Evolutionary conservation across 1,140 invertebrate genomes (phyloP).

Genomic region (Melitaea cinxia): DNA sequence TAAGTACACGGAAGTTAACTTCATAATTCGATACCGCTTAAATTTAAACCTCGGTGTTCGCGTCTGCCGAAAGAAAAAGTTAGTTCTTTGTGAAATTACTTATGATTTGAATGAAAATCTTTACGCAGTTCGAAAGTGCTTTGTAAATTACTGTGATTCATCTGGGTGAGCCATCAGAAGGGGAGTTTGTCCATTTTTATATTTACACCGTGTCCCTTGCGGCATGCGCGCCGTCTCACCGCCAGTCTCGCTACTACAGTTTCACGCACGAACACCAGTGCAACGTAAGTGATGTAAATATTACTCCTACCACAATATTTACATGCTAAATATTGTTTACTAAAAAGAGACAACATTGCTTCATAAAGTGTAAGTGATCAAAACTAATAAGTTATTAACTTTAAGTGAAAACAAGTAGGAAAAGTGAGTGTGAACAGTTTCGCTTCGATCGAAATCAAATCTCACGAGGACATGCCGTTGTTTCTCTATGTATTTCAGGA

Average conservation of each 20-base stretch:
- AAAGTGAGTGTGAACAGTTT: slow-evolving; percentile 57
- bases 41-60: slow-evolving; percentile 55
- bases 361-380: slow-evolving; percentile 50
- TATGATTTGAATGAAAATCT: slow-evolving; percentile 49
- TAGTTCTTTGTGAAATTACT: slow-evolving; percentile 18
- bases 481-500: slow-evolving; percentile 77
- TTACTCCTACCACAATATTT: slow-evolving; percentile 76
- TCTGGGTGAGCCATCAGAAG: slow-evolving; percentile 76
- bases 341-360: slow-evolving; percentile 47
- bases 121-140: slow-evolving; percentile 46
- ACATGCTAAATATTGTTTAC: slow-evolving; percentile 69
- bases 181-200: slow-evolving; percentile 81
- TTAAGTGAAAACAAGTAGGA: slow-evolving; percentile 59
- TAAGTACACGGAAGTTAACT: slow-evolving; percentile 70
- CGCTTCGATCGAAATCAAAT: slow-evolving; percentile 71
- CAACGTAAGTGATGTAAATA: slow-evolving; percentile 78
- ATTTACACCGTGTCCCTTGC: slow-evolving; percentile 78
- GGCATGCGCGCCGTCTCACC: slow-evolving; percentile 77
- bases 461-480: slow-evolving; percentile 66
- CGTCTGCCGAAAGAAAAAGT: slow-evolving; percentile 12
- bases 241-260: slow-evolving; percentile 77
- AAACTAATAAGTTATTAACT: slow-evolving; percentile 55
- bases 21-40: slow-evolving; percentile 63
- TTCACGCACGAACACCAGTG: slow-evolving; percentile 77
- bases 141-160: slow-evolving; percentile 73